Evolutionary conservation across 2,113 vertebrate species (phyloP).

Genomic region (Serinus canaria): DNA sequence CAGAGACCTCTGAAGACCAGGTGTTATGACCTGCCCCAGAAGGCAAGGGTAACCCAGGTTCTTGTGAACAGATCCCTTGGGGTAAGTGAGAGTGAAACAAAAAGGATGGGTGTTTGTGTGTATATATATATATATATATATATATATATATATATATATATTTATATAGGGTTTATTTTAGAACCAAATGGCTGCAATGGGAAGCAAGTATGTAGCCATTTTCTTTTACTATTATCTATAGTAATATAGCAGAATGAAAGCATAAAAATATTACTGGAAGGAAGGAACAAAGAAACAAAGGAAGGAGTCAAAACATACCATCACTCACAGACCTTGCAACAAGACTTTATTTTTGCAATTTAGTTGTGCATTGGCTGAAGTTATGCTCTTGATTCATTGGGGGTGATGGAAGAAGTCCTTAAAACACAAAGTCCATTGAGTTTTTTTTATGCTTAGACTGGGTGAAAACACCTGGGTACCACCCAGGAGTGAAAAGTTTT

Average conservation of each 20-base stretch:
- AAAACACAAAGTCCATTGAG: neutral
- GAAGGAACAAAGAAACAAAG: neutral
- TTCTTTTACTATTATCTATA: neutral
- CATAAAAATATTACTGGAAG: neutral
- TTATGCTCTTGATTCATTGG: neutral
- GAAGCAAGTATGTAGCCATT: neutral
- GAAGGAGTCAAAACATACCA: neutral
- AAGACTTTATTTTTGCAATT: neutral
- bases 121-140: too few relatives aligned
- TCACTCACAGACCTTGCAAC: neutral
- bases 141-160: too few relatives aligned
- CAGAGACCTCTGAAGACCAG: neutral
- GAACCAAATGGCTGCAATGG: neutral
- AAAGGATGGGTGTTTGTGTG: neutral
- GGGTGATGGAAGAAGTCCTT: neutral
- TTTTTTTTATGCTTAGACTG: neutral
- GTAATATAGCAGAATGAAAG: neutral
- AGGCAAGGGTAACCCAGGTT: neutral
- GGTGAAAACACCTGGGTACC: fast-evolving
- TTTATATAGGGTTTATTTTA: neutral
- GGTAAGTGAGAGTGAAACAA: neutral
- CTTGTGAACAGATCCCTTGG: neutral
- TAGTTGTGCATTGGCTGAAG: neutral
- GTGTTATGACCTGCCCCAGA: neutral
- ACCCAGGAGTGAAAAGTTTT: neutral